Conservation (phyloP, 2,888 invertebrate species). For the Lypha dubia region DNA sequence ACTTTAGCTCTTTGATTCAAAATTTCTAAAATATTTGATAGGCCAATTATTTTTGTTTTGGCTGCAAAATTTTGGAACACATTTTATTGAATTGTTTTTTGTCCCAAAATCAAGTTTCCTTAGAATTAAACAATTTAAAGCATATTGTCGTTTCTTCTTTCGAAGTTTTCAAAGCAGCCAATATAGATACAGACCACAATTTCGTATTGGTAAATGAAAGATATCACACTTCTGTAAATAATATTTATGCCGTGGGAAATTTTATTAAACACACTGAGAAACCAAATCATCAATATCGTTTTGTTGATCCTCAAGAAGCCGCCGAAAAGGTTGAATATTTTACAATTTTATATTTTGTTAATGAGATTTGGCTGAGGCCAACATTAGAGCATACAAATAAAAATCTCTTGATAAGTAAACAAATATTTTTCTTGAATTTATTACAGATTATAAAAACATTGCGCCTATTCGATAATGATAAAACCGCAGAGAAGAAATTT, state of each 20-base stretch:
- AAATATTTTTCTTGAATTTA: background rate
- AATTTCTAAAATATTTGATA: no score
- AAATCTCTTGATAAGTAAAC: background rate
- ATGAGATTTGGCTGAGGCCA: no score
- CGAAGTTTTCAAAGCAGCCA: slow-evolving; percentile 58
- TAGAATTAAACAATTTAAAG: background rate
- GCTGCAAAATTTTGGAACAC: background rate
- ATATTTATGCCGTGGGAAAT: slow-evolving; percentile 77
- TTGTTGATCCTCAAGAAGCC: slow-evolving; percentile 74
- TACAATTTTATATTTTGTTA: no score
- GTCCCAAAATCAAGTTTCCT: background rate
- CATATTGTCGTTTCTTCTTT: background rate
- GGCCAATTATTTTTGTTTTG: no score
- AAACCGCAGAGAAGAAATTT: slow-evolving; percentile 73
- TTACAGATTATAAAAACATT: slow-evolving; percentile 74
- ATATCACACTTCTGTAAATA: slow-evolving; percentile 75
- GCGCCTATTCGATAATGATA: slow-evolving; percentile 7
- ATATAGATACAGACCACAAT: slow-evolving; percentile 54
- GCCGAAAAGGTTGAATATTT: slow-evolving; percentile 76
- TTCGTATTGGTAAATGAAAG: slow-evolving; percentile 74
- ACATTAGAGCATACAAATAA: no score
- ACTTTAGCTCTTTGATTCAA: no score
- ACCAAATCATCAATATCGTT: slow-evolving; percentile 75
- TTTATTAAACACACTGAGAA: slow-evolving; percentile 55
- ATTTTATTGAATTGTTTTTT: background rate